Conservation (phyloP, 2,888 invertebrate species). For the Heliothis peltigera region DNA sequence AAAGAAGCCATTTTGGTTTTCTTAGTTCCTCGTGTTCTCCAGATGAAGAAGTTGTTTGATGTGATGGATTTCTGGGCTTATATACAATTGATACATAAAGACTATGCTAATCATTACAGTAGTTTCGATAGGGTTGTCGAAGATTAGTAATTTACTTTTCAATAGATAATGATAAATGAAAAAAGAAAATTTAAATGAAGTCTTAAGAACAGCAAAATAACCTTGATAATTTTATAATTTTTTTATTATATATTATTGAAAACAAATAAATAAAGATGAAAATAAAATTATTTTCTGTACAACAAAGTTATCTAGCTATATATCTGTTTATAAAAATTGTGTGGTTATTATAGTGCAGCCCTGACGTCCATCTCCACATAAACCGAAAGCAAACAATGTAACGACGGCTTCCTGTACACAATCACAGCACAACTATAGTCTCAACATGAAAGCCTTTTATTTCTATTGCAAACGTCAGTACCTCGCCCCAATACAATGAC, state of each 20-base stretch:
- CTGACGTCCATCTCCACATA: slow-evolving; percentile 27
- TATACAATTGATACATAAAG: slow-evolving; percentile 51
- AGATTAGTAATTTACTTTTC: background rate
- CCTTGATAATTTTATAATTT: too few species aligned
- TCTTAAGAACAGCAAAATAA: too few species aligned
- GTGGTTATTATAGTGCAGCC: slow-evolving; percentile 30
- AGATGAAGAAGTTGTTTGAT: slow-evolving; percentile 52
- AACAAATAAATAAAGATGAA: background rate
- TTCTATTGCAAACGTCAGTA: slow-evolving; percentile 29
- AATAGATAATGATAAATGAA: too few species aligned
- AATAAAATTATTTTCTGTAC: background rate
- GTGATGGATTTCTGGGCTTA: slow-evolving; percentile 30
- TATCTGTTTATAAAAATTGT: slow-evolving; percentile 1
- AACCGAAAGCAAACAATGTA: slow-evolving; percentile 55
- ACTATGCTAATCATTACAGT: slow-evolving; percentile 52
- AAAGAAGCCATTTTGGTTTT: slow-evolving; percentile 37
- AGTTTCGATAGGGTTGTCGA: slow-evolving; percentile 43
- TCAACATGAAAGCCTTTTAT: slow-evolving; percentile 52
- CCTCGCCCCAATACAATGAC: slow-evolving; percentile 36
- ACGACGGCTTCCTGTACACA: slow-evolving; percentile 50
- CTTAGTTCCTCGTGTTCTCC: slow-evolving; percentile 39
- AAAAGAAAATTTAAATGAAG: too few species aligned
- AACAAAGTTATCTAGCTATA: background rate
- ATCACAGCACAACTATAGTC: slow-evolving; percentile 32
- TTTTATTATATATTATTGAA: too few species aligned